phyloP scores from a whole-genome alignment of 2,113 vertebrate genomes.

The Nibea coibor region DNA sequence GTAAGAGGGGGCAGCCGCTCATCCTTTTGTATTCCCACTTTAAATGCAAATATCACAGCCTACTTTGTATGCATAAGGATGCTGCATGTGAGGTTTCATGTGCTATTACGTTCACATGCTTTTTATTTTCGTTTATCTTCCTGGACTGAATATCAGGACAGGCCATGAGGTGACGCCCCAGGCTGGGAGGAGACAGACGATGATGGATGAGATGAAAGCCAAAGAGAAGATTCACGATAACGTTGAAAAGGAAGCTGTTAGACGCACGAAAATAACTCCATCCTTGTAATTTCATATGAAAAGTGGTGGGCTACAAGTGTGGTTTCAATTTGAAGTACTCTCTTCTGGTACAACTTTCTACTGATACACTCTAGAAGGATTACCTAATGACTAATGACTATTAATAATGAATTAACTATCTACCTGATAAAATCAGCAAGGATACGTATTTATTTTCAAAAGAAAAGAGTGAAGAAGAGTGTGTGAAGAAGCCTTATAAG shows the following conservation, averaged over 20 bases:
- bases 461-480: too few species aligned
- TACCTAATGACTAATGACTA: not conserved
- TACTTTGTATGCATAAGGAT: not conserved
- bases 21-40: not conserved
- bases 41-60: not conserved
- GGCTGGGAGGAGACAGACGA: not conserved
- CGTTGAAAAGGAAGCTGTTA: constrained; percentile 8
- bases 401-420: too few species aligned
- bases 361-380: not conserved
- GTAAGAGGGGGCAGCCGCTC: not conserved
- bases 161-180: not conserved
- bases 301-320: not conserved
- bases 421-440: too few species aligned
- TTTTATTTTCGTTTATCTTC: not conserved
- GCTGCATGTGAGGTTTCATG: not conserved
- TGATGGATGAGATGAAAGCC: constrained; percentile 4
- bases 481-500: too few species aligned
- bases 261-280: not conserved
- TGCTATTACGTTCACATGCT: not conserved
- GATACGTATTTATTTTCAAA: too few species aligned
- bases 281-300: not conserved
- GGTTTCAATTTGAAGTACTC: too few species aligned
- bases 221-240: not conserved
- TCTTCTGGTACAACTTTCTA: not conserved
- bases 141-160: not conserved